Evolutionary conservation across 1,140 invertebrate species (phyloP).

Genomic region (Lepidurus arcticus): DNA sequence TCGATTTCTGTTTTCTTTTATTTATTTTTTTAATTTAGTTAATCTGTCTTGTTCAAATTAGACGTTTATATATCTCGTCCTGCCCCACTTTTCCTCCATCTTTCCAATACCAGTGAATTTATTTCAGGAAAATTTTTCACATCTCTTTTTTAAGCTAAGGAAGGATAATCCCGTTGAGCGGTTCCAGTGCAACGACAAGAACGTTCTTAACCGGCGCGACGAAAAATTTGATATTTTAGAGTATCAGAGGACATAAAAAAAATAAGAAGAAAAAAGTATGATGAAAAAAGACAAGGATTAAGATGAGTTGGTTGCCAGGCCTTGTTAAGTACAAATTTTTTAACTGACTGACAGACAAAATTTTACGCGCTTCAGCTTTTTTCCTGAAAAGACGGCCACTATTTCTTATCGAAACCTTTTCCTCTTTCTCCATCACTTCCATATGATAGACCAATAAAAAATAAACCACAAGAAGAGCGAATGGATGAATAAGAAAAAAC

Average conservation of each 20-base stretch:
- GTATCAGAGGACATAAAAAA: neutral
- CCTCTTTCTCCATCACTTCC: neutral
- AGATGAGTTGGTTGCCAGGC: neutral
- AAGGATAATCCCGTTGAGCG: no score
- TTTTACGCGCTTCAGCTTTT: neutral
- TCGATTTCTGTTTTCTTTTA: no score
- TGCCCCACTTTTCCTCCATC: no score
- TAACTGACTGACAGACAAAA: neutral
- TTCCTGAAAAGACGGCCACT: neutral
- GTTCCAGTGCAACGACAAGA: no score
- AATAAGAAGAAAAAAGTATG: neutral
- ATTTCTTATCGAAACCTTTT: neutral
- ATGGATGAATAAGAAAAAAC: neutral
- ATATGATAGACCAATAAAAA: neutral
- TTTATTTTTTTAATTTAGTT: no score
- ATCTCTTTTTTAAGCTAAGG: no score
- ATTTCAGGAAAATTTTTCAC: no score
- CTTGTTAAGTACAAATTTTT: conserved; percentile 16
- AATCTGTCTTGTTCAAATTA: no score
- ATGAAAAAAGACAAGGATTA: neutral
- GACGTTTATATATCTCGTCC: no score
- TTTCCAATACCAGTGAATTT: no score
- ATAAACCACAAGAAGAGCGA: neutral
- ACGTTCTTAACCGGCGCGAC: no score
- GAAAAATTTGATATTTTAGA: no score